Base-by-base conservation (phyloP, 2,797 vertebrate species). In the Lithobates pipiens region DNA sequence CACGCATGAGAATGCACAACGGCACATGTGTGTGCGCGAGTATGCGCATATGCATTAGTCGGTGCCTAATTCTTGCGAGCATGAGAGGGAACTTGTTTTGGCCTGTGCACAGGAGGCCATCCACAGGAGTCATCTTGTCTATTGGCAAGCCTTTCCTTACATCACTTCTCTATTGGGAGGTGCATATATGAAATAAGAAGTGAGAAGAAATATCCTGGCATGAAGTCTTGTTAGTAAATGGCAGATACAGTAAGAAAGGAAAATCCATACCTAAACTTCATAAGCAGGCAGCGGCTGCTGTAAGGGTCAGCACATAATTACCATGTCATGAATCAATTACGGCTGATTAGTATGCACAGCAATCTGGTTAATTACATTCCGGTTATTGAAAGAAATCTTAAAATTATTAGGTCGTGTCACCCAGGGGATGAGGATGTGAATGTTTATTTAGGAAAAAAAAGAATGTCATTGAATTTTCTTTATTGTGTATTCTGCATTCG, bases 381-480 rank as follows among this genome's bases (percentile, higher is more conserved):
- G 39, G 77, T 79, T 79, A 79, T 79, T 79, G 42, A 69, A 79
- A 79, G 61, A 44, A 65, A 79, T 68, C 34, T 21, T 29, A 79
- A 69, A 39, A 54, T 50, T 63, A 68, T 67, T 68, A 79, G 15
- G 63, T 67, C 44, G 68, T 44, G 44, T 34, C 23, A 13, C 67
- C 50, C 67, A n/a, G 32, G 77, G 65, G 77, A 79, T 71, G 34
- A 70, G 44, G 27, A 21, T 11, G 44, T 3, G 18, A 25, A 54
- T 67, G 61, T 36, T 27, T 44, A 21, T 65, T 15, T 29, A 76
- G 23, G 21, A 32, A 50, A 9, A 10, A 75, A 76, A 67, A 8
- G 67, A 68, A 67, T 63, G 25, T 65, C 0, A 18, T 23, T 23
- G 21, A 11, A 61, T 5, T 29, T 29, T 10, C 5, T 79, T 42